phyloP scores from a whole-genome alignment of 2,797 vertebrate genomes.

The Phyllotis vaccarum region DNA sequence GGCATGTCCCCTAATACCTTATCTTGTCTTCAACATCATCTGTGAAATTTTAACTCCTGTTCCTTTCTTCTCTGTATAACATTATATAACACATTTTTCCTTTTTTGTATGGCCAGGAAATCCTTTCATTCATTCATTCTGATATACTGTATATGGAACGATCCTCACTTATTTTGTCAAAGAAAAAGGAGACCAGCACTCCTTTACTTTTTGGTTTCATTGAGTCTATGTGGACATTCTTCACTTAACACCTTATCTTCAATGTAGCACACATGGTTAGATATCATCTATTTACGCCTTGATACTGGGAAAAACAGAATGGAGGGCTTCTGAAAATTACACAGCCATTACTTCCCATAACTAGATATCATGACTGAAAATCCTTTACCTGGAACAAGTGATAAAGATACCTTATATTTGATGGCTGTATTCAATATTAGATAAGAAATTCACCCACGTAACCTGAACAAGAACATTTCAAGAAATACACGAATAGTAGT shows the following conservation, averaged over 20 bases:
- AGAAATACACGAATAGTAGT: background rate
- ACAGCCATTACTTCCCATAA: background rate
- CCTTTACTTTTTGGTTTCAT: background rate
- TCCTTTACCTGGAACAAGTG: background rate
- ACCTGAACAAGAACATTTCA: background rate
- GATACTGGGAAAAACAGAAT: background rate
- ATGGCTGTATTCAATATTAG: background rate
- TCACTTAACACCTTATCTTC: background rate
- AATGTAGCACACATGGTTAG: background rate
- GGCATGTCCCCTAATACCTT: background rate
- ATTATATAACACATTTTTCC: background rate
- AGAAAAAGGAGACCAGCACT: background rate
- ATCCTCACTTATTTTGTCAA: background rate
- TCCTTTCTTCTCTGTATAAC: background rate
- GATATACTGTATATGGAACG: background rate
- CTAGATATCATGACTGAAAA: constrained; percentile 2
- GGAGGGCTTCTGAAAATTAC: background rate
- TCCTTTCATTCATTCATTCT: background rate
- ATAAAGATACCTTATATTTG: background rate
- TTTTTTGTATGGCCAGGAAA: background rate
- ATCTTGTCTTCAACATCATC: background rate
- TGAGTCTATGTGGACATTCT: background rate
- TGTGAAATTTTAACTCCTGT: background rate
- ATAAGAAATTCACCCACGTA: background rate
- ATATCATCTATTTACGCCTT: background rate